Percentiles rank a stretch among this genome's conserved stretches.
Conservation (phyloP, 2,797 vertebrate species). For the Hippopotamyrus pictus region DNA sequence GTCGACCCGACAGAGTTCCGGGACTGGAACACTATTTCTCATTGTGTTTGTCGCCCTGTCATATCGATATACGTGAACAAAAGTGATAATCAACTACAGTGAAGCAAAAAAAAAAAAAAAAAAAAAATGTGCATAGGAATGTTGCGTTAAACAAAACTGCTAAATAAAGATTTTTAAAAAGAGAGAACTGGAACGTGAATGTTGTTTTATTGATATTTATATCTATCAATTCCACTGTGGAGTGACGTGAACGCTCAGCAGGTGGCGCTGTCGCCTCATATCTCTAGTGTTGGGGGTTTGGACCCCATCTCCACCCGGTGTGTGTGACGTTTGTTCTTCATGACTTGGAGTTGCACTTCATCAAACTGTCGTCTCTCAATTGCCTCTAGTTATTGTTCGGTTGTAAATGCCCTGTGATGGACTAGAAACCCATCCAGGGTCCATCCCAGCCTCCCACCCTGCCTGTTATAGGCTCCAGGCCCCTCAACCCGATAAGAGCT, state of each 20-base stretch:
- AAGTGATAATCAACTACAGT: background rate
- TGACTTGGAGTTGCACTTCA: background rate
- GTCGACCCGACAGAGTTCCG: conserved; percentile 22
- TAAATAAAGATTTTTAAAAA: conserved; percentile 13
- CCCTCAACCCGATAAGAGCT: background rate
- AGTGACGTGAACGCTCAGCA: background rate
- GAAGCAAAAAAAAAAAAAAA: background rate
- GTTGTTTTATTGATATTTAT: conserved; percentile 11
- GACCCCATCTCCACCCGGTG: background rate
- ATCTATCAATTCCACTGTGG: background rate
- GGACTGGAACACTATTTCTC: background rate
- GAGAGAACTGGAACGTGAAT: background rate
- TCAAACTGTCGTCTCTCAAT: background rate
- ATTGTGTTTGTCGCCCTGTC: background rate
- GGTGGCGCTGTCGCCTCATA: background rate
- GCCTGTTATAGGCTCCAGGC: background rate
- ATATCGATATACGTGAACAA: background rate
- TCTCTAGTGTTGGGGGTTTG: background rate
- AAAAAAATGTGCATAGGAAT: background rate
- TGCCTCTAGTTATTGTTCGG: background rate
- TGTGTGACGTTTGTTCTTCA: background rate
- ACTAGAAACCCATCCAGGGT: background rate
- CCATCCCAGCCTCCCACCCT: background rate
- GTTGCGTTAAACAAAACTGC: conserved; percentile 1
- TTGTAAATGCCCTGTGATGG: background rate